These are phyloP conservation scores for Microctenopoma steveboyesi DNA, from an alignment of 2,797 vertebrate genomes.

Conservation along the genomic window DNA sequence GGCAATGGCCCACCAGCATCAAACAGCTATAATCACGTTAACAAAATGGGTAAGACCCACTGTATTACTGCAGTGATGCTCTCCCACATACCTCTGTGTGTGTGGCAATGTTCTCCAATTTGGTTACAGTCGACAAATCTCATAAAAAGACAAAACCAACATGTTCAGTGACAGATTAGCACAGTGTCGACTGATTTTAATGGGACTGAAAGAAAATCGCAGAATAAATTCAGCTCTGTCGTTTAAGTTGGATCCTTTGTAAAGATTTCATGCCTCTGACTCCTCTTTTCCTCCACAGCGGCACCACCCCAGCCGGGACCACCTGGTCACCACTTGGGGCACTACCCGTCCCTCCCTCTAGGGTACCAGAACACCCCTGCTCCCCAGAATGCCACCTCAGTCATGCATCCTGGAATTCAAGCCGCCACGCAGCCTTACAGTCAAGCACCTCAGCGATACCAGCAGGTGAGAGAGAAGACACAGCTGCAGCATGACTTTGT, in stretches of 20 bases:
- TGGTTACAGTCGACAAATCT: too few species aligned
- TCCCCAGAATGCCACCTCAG: slow-evolving; percentile 70
- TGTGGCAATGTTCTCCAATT: too few species aligned
- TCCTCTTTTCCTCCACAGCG: slow-evolving; percentile 72
- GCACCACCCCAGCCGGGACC: slow-evolving; percentile 81
- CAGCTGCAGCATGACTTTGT: neutral
- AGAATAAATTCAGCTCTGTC: accelerated
- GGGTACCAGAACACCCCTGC: slow-evolving; percentile 88
- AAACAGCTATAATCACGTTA: slow-evolving; percentile 90
- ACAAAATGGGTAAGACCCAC: slow-evolving; percentile 87
- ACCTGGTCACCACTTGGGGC: slow-evolving; percentile 84
- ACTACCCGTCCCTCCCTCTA: slow-evolving; percentile 91
- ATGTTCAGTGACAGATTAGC: neutral
- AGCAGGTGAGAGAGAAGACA: slow-evolving; percentile 83
- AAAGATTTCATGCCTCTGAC: neutral
- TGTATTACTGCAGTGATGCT: too few species aligned
- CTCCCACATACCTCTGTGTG: too few species aligned
- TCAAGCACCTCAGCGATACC: slow-evolving; percentile 85
- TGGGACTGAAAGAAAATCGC: neutral
- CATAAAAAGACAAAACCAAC: too few species aligned
- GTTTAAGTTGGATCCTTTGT: neutral
- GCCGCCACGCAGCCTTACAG: slow-evolving; percentile 84
- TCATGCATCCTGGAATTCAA: slow-evolving; percentile 81
- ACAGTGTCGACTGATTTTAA: neutral
- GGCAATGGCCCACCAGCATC: slow-evolving; percentile 81